A percentile compares a stretch with the other conserved stretches of the same genome.
These are phyloP conservation scores for Drosophila neocordata DNA, from an alignment of 1,140 invertebrate genomes.

Conservation along the genomic window DNA sequence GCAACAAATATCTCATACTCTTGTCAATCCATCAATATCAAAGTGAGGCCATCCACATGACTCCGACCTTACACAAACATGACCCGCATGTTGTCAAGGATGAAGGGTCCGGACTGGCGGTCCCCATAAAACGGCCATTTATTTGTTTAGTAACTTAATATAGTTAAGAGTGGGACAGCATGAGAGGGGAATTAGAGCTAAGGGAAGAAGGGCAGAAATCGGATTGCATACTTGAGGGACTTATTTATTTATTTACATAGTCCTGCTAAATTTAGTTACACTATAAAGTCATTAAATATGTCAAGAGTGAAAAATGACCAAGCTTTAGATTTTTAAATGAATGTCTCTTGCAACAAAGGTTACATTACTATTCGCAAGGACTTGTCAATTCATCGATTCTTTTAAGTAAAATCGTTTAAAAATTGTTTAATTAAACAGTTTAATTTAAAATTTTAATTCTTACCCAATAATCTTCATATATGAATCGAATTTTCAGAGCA, in stretches of 20 bases:
- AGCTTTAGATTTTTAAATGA: background rate
- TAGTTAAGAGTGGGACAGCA: background rate
- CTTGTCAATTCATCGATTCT: background rate
- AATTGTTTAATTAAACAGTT: too few species aligned
- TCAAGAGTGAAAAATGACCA: background rate
- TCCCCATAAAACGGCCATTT: conserved; percentile 26
- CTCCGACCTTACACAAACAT: conserved; percentile 56
- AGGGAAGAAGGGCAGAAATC: background rate
- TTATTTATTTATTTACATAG: conserved; percentile 57
- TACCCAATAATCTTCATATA: too few species aligned
- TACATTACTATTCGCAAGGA: background rate
- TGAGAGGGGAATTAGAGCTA: conserved; percentile 17
- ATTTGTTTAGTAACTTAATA: conserved; percentile 64
- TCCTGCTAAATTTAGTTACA: conserved; percentile 31
- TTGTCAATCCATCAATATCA: conserved; percentile 40
- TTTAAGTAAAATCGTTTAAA: background rate
- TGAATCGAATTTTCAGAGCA: too few species aligned
- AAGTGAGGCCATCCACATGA: conserved; percentile 10
- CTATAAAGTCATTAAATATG: conserved; percentile 10
- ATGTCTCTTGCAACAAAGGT: background rate
- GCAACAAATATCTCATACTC: background rate
- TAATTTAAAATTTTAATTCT: too few species aligned
- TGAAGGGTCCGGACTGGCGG: conserved; percentile 19
- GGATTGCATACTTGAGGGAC: conserved; percentile 27
- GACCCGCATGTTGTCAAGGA: conserved; percentile 29